Evolutionary conservation across 2,113 vertebrate genomes (phyloP), one percentile per base, ranked within the genome.

Genomic region (Thomomys bottae): DNA sequence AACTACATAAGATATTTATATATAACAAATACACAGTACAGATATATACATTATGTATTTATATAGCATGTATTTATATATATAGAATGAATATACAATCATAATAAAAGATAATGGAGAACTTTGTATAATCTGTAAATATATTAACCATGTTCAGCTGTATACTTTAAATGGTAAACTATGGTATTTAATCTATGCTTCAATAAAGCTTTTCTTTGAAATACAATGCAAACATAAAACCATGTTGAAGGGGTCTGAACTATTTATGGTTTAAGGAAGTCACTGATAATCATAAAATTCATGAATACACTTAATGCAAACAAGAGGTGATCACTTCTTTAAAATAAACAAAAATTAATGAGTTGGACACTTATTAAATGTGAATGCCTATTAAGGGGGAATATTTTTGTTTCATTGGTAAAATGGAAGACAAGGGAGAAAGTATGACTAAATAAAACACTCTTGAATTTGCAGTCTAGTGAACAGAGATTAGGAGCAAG

Each of bases 361-460:
- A 15, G 15, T 54, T 54, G 17, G 49, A 54, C 49, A 54, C 4
- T 54, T 54, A 54, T 15, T 54, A 54, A 54, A 54, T 54, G 49
- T 54, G 49, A 15, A 75, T 88, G 18, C 40, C 36, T 57, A 93
- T 68, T 45, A 15, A 28, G 24, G 49, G 34, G 10, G 23, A 54
- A 8, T 21, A 84, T 66, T 77, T 89, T 84, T 72, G 9, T 77
- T 40, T 42, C 54, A 3, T 11, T 83, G 73, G 40, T 40, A 42
- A 81, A 90, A 90, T 59, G 18, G n/a, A 87, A 83, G 18, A 78
- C n/a, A 89, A 59, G 57, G 45, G 23, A 11, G 57, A 36, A 81
- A 2, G 0, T 45, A 78, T 84, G 38, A 85, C 49, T 89, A 77
- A 76, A 81, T 26, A 54, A 89, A 91, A 81, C 54, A 78, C 28